phyloP scores from a whole-genome alignment of 2,113 vertebrate species.

The Ibidorhyncha struthersii region DNA sequence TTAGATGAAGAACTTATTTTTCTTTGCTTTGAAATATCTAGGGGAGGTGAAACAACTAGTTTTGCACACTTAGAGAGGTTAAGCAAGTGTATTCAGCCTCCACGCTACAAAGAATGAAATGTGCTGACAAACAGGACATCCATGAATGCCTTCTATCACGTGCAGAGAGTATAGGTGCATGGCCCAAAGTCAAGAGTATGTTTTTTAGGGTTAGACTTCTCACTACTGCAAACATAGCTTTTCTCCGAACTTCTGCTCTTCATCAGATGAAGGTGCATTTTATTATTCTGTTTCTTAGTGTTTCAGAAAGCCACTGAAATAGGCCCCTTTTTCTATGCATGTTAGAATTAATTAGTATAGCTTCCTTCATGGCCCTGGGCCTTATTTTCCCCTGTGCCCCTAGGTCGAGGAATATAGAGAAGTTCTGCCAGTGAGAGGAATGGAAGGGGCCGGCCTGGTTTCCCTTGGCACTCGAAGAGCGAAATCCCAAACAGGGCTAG shows the following conservation, averaged over 20 bases:
- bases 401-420: not conserved
- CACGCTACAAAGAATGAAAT: not conserved
- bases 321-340: not conserved
- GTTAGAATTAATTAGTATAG: not conserved
- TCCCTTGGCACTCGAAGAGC: not conserved
- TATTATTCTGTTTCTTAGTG: not conserved
- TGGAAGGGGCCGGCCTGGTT: not conserved
- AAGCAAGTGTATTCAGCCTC: not conserved
- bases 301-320: not conserved
- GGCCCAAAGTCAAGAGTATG: not conserved
- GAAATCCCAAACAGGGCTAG: not conserved
- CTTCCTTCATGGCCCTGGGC: not conserved
- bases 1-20: not conserved
- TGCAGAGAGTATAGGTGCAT: not conserved
- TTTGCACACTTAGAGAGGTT: not conserved
- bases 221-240: not conserved
- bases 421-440: not conserved
- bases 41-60: not conserved
- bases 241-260: not conserved
- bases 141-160: not conserved
- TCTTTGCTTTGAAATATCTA: not conserved
- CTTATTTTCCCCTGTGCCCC: not conserved
- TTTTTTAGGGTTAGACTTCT: not conserved
- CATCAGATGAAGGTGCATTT: not conserved
- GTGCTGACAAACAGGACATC: not conserved